Percentiles rank a stretch among this genome's conserved stretches.
phyloP scores from a whole-genome alignment of 2,797 vertebrate genomes.

The Paramormyrops hopkinsi region DNA sequence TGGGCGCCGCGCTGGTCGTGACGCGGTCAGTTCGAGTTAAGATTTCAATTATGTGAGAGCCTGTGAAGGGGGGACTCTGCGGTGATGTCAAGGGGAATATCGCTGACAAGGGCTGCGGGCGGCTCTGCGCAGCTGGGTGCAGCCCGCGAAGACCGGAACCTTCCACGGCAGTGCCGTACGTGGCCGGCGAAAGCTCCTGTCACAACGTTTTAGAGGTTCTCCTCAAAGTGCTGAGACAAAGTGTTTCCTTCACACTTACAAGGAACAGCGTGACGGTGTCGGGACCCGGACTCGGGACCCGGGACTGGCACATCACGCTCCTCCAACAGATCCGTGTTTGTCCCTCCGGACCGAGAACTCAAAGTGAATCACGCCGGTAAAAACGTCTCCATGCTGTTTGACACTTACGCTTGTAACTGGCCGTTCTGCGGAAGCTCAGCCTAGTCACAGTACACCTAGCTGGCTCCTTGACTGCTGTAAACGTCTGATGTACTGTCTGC shows the following conservation, averaged over 20 bases:
- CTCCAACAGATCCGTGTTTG: neutral
- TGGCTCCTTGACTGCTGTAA: neutral
- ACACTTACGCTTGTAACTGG: neutral
- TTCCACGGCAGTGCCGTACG: neutral
- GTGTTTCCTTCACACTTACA: neutral
- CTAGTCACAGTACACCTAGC: neutral
- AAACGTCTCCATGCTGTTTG: neutral
- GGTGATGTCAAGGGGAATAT: neutral
- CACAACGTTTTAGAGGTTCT: neutral
- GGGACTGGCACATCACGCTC: neutral
- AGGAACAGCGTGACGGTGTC: neutral
- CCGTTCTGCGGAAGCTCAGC: neutral
- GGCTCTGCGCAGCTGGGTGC: neutral
- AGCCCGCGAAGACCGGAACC: neutral
- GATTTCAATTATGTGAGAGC: neutral
- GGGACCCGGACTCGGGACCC: neutral
- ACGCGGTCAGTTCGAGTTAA: neutral
- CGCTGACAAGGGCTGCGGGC: neutral
- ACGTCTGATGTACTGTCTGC: neutral
- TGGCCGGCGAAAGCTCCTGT: neutral
- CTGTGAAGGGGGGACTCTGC: neutral
- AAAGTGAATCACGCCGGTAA: neutral
- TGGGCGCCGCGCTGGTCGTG: neutral
- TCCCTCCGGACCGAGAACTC: neutral
- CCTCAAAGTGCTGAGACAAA: neutral